Evolutionary conservation across 2,797 vertebrate species (phyloP).

Genomic region (Crocodylus rhombifer): DNA sequence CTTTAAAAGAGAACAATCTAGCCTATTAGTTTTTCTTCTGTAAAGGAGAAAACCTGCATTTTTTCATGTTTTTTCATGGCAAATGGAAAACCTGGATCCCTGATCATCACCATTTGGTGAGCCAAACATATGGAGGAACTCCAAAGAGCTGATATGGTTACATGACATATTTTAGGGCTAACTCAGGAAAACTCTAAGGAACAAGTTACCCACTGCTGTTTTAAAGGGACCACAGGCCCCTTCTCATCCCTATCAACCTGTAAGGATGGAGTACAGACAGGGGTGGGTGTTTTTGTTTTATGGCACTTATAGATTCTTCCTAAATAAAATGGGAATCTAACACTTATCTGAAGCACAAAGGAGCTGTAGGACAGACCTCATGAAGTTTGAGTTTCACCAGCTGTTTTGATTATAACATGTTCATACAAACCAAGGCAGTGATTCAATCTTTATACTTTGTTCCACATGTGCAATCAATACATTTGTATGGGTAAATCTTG

Average conservation of each 20-base stretch:
- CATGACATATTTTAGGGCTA: background rate
- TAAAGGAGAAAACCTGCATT: background rate
- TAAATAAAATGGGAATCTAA: background rate
- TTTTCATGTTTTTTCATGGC: background rate
- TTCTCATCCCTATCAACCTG: conserved; percentile 53
- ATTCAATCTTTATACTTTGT: background rate
- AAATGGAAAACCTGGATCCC: background rate
- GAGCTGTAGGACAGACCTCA: background rate
- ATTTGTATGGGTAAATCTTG: background rate
- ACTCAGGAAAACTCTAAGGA: conserved; percentile 42
- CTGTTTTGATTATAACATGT: background rate
- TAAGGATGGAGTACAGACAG: background rate
- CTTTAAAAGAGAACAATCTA: background rate
- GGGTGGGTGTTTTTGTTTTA: background rate
- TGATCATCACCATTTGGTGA: background rate
- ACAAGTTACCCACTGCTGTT: conserved; percentile 10
- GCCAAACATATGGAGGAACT: background rate
- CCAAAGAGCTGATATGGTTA: background rate
- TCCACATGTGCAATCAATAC: background rate
- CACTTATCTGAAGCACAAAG: background rate
- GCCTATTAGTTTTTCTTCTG: too few relatives aligned
- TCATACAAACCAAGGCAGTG: background rate
- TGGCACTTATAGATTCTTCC: background rate
- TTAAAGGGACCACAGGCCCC: background rate
- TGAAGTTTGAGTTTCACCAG: background rate